Conservation (phyloP, 2,888 invertebrate species). For the Himalopsyche tibetana region DNA sequence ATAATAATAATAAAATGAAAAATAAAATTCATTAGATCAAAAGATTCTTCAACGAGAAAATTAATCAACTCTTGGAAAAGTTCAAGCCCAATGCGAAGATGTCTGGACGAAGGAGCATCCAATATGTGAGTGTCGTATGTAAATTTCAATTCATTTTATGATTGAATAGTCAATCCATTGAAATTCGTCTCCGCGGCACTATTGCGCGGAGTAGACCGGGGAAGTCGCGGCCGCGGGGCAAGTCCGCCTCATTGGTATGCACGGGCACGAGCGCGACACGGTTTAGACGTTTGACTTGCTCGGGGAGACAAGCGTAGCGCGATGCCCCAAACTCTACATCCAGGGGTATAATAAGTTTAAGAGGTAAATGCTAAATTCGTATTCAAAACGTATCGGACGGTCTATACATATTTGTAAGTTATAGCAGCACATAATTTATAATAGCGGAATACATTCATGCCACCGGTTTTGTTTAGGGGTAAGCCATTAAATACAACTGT, state of each 20-base stretch:
- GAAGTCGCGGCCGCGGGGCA: neutral
- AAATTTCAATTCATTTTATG: slow-evolving; percentile 16
- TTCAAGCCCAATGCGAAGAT: neutral
- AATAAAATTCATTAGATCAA: too few species aligned
- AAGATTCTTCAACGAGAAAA: too few species aligned
- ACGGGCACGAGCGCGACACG: slow-evolving; percentile 52
- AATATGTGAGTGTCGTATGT: neutral
- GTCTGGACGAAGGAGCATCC: neutral
- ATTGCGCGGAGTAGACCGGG: slow-evolving; percentile 12
- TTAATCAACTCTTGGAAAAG: neutral
- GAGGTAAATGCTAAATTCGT: neutral
- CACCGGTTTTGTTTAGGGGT: too few species aligned
- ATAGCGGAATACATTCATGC: too few species aligned
- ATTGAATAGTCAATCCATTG: slow-evolving; percentile 18
- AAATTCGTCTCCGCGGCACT: slow-evolving; percentile 7
- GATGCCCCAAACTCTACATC: neutral
- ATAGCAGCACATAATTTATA: too few species aligned
- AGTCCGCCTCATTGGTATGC: slow-evolving; percentile 52
- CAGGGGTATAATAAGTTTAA: slow-evolving; percentile 7
- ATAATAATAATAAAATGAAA: too few species aligned
- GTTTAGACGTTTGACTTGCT: slow-evolving; percentile 58
- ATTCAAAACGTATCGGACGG: neutral
- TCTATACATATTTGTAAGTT: neutral
- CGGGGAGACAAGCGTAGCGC: slow-evolving; percentile 1
- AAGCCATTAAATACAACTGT: too few species aligned